Evolutionary conservation across 2,888 invertebrate genomes (phyloP).

Genomic region (Alentia gelatinosa): DNA sequence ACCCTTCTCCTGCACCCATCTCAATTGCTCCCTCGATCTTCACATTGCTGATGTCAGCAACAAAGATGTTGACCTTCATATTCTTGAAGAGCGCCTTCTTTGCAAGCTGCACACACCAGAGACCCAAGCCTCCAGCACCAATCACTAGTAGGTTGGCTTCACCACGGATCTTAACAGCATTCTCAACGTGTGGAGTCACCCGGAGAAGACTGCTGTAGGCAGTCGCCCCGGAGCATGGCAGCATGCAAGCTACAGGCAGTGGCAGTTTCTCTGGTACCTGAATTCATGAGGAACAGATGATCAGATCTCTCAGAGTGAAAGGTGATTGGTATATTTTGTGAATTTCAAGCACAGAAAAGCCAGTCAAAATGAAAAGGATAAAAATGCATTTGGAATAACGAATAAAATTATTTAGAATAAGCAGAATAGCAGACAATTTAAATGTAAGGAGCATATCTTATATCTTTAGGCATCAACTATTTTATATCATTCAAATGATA

Average conservation of each 20-base stretch:
- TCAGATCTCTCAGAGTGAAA: no score
- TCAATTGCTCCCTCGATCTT: neutral
- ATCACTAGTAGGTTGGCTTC: neutral
- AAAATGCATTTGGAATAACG: no score
- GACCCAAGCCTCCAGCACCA: constrained; percentile 13
- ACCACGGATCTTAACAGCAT: neutral
- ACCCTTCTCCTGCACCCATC: neutral
- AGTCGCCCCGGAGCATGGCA: neutral
- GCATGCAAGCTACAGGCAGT: neutral
- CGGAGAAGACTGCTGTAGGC: neutral
- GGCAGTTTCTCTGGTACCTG: neutral
- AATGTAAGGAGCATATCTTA: no score
- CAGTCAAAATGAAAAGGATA: no score
- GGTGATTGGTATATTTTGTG: no score
- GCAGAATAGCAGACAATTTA: no score
- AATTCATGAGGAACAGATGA: no score
- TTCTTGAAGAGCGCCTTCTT: neutral
- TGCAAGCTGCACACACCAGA: neutral
- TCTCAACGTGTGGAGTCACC: neutral
- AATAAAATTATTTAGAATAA: no score
- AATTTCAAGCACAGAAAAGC: no score
- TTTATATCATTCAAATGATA: no score
- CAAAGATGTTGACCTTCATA: neutral
- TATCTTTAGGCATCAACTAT: no score
- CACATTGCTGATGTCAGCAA: neutral